These are phyloP conservation scores for Yponomeuta plumbellus DNA, from an alignment of 2,888 invertebrate genomes.

Conservation along the genomic window DNA sequence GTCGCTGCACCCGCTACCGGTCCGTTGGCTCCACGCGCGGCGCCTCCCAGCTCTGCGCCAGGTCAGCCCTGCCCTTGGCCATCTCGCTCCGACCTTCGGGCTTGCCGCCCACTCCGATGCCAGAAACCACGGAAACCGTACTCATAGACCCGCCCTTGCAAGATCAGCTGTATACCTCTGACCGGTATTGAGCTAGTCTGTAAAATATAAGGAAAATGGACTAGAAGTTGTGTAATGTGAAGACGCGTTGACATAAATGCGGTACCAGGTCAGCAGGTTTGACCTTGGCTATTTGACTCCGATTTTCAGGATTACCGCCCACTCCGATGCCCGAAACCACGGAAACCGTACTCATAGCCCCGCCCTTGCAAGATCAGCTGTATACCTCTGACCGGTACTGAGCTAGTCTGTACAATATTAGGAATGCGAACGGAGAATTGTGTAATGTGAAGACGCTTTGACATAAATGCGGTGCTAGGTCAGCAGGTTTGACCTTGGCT, in stretches of 20 bases:
- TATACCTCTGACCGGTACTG: no score
- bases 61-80: slow-evolving; percentile 84
- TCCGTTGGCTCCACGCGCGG: slow-evolving; percentile 83
- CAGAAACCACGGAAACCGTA: slow-evolving; percentile 51
- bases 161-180: slow-evolving; percentile 36
- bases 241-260: no score
- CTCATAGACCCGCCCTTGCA: slow-evolving; percentile 49
- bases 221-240: not conserved
- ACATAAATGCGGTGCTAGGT: no score
- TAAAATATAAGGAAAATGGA: not conserved
- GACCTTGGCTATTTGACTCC: slow-evolving; percentile 85
- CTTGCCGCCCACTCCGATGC: slow-evolving; percentile 38
- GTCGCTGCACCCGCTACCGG: slow-evolving; percentile 82
- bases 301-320: slow-evolving; percentile 70
- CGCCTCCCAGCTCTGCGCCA: slow-evolving; percentile 82
- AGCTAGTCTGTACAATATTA: not conserved
- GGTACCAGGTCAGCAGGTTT: slow-evolving; percentile 53
- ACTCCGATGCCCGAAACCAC: slow-evolving; percentile 43
- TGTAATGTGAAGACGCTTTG: not conserved
- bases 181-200: slow-evolving; percentile 41
- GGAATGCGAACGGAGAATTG: not conserved
- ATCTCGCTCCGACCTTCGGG: slow-evolving; percentile 83
- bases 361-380: slow-evolving; percentile 29
- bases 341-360: slow-evolving; percentile 54
- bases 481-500: slow-evolving; percentile 80